Evolutionary conservation across 2,888 invertebrate genomes (phyloP), one percentile per base, ranked within the genome.

Genomic region (Agrochola lychnidis): DNA sequence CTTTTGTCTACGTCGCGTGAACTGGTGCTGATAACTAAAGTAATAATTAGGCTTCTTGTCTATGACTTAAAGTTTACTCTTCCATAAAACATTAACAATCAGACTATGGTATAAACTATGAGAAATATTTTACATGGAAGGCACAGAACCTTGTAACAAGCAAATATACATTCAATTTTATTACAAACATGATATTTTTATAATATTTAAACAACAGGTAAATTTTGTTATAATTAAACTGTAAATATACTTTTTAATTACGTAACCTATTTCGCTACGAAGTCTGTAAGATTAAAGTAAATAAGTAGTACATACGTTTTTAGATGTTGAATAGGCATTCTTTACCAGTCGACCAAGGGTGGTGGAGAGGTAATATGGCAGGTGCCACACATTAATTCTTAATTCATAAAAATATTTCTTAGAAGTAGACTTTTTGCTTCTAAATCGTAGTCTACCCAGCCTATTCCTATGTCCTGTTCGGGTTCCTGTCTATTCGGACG

Each of bases 21-120:
- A 66, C n/a, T 83, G 69, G 83, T 86, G 78, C 69, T 83, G 78
- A 83, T n/a, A 78, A 69, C 48, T 74, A 56, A 61, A 9, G 36
- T 70, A 42, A 48, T 51, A 30, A 53, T 53, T 64, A 57, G 36
- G 56, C 25, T 45, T 62, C n/a, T 68, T 53, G 22, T 71, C 22
- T 63, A 48, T 56, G 36, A 69, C 74, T 59, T 45, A 59, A 45
- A 57, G 22, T 61, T 53, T 30, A 30, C 7, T 42, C 67, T 45
- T 63, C 25, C n/a, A 25, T 62, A 36, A 57, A 72, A 72, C 45
- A 36, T 59, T 42, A 56, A 76, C 40, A 70, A 70, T 68, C 40
- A 67, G 4, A 59, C 53, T 56, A 64, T 53, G 36, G 40, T 61
- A 51, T 53, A 36, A 40, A 36, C 40, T 64, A 61, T 53, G 9